phyloP scores from a whole-genome alignment of 2,797 vertebrate species.

The Chelonia mydas region DNA sequence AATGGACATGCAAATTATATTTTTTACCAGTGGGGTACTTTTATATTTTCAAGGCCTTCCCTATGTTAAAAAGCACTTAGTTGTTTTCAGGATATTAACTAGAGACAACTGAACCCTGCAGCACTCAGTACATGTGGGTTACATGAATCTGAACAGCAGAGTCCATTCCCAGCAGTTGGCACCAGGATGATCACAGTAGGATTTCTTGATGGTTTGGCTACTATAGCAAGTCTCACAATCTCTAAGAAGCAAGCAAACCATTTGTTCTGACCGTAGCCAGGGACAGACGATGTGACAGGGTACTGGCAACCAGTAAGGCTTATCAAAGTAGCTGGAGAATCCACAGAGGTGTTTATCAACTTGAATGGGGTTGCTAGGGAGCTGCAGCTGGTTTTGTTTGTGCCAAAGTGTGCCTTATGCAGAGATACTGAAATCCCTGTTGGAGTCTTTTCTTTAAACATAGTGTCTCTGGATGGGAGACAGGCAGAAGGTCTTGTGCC shows the following conservation, averaged over 20 bases:
- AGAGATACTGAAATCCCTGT: neutral
- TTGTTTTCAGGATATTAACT: neutral
- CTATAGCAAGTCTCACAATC: neutral
- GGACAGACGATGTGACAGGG: neutral
- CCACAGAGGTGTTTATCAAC: neutral
- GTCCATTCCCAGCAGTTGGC: neutral
- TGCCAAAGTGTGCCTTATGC: neutral
- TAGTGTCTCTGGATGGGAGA: neutral
- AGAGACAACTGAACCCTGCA: neutral
- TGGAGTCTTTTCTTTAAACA: neutral
- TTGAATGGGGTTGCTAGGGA: neutral
- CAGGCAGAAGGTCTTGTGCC: neutral
- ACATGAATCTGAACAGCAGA: conserved; percentile 4
- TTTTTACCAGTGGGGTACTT: neutral
- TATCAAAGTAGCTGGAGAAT: neutral
- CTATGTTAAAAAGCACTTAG: neutral
- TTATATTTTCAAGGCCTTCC: neutral
- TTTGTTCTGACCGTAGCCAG: neutral
- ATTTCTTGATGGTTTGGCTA: conserved; percentile 8
- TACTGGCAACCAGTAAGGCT: neutral
- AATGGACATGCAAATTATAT: neutral
- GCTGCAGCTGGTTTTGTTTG: neutral
- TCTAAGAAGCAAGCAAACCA: neutral
- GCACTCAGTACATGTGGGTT: neutral
- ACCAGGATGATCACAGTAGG: neutral